A percentile compares a stretch with the other conserved stretches of the same genome.
Evolutionary conservation across 2,113 vertebrate genomes (phyloP).

Genomic region (Gila orcuttii): DNA sequence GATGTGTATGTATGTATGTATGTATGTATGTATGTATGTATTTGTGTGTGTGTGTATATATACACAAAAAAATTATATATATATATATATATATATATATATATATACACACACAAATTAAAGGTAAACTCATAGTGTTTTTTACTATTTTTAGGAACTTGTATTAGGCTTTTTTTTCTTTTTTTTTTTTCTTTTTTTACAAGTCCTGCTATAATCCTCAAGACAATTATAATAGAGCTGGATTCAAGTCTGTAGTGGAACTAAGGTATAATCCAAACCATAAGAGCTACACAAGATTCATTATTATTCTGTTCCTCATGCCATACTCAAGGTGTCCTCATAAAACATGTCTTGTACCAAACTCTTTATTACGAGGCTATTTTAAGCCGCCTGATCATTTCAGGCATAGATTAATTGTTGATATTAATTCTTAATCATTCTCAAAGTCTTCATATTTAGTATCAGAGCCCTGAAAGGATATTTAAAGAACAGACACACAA

Average conservation of each 20-base stretch:
- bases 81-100: too few relatives aligned
- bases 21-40: too few relatives aligned
- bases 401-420: constrained; percentile 28
- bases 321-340: constrained; percentile 44
- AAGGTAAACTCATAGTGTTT: neutral
- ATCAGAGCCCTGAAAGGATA: neutral
- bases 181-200: neutral
- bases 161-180: neutral
- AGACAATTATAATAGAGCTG: neutral
- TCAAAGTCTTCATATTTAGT: constrained; percentile 30
- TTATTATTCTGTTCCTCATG: constrained; percentile 45
- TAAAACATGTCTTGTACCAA: constrained; percentile 39
- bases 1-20: too few relatives aligned
- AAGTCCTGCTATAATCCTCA: neutral
- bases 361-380: constrained; percentile 27
- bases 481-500: constrained; percentile 30
- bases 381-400: constrained; percentile 11
- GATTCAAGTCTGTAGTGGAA: neutral
- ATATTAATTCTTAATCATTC: constrained; percentile 46
- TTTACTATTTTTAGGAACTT: neutral
- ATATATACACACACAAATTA: neutral
- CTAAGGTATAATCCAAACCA: neutral
- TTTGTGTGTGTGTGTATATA: too few relatives aligned
- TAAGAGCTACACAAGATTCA: constrained; percentile 14
- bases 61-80: too few relatives aligned